A percentile compares a stretch with the other conserved stretches of the same genome.
These are phyloP conservation scores for Apodemia hepburni DNA, from an alignment of 2,888 invertebrate species.

Conservation along the genomic window DNA sequence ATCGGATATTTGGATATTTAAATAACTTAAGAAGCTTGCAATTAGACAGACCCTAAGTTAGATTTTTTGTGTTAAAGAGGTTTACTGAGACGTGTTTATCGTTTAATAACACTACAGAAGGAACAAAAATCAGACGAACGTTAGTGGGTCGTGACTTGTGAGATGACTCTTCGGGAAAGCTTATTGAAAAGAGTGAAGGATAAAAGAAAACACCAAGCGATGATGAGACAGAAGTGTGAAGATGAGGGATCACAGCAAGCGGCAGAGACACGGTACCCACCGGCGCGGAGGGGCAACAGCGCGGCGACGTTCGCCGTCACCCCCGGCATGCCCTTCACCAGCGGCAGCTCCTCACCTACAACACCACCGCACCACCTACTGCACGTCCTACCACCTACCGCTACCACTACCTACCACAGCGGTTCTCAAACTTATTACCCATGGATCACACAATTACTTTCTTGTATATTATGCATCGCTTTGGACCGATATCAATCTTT, in stretches of 20 bases:
- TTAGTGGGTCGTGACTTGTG: no score
- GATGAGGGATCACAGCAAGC: background rate
- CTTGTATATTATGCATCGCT: no score
- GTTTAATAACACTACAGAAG: background rate
- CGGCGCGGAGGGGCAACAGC: slow-evolving; percentile 86
- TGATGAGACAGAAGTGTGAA: background rate
- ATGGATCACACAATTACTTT: background rate
- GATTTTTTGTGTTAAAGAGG: no score
- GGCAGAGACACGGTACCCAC: slow-evolving; percentile 74
- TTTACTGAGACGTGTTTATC: background rate
- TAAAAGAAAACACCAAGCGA: background rate
- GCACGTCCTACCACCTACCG: slow-evolving; percentile 14
- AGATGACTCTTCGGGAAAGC: background rate
- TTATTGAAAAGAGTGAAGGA: background rate
- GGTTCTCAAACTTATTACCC: background rate
- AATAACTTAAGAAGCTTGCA: no score
- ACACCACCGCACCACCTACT: slow-evolving; percentile 35
- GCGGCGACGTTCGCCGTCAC: slow-evolving; percentile 78
- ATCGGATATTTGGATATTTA: no score
- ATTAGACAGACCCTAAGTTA: no score
- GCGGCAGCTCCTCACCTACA: slow-evolving; percentile 57
- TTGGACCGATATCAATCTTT: no score
- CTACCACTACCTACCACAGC: slow-evolving; percentile 13
- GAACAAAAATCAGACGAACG: background rate
- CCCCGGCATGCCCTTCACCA: slow-evolving; percentile 74